Percentiles rank a stretch among this genome's conserved stretches.
These are phyloP conservation scores for Cacatua alba DNA, from an alignment of 2,113 vertebrate species.

Conservation along the genomic window DNA sequence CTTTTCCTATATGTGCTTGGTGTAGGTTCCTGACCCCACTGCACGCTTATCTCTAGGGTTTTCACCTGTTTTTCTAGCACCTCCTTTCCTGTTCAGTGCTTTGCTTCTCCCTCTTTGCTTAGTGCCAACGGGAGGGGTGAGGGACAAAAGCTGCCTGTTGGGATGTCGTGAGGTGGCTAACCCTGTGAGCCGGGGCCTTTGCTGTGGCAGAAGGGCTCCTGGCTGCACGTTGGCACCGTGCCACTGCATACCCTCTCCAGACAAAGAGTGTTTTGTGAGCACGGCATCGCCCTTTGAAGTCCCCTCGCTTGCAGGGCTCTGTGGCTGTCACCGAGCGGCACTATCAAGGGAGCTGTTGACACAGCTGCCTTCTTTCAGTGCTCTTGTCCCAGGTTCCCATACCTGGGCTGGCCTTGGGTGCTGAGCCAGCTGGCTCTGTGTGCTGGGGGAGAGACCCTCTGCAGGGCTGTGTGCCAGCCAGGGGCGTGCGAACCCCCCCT, in stretches of 20 bases:
- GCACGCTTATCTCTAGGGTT: not conserved
- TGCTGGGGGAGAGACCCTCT: not conserved
- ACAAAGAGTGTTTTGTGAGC: not conserved
- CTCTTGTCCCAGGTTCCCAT: not conserved
- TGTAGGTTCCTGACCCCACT: not conserved
- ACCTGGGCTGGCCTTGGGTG: not conserved
- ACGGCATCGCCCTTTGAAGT: constrained; percentile 1
- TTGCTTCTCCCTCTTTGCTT: not conserved
- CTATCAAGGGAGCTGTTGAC: constrained; percentile 50
- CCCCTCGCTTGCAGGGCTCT: rapidly evolving
- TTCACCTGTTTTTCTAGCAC: constrained; percentile 21
- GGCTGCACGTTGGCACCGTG: not conserved
- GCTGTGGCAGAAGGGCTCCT: not conserved
- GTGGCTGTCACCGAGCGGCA: not conserved
- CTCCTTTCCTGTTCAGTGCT: not conserved
- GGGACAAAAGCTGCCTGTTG: not conserved
- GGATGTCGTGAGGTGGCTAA: not conserved
- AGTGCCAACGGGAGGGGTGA: rapidly evolving
- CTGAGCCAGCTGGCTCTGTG: not conserved
- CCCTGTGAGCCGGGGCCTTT: not conserved
- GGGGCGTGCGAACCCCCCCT: rapidly evolving
- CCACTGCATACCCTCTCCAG: not conserved
- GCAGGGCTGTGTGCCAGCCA: not conserved
- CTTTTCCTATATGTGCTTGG: not conserved
- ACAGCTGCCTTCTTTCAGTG: constrained; percentile 45